phyloP scores from a whole-genome alignment of 2,113 vertebrate genomes.

The Platichthys stellatus region DNA sequence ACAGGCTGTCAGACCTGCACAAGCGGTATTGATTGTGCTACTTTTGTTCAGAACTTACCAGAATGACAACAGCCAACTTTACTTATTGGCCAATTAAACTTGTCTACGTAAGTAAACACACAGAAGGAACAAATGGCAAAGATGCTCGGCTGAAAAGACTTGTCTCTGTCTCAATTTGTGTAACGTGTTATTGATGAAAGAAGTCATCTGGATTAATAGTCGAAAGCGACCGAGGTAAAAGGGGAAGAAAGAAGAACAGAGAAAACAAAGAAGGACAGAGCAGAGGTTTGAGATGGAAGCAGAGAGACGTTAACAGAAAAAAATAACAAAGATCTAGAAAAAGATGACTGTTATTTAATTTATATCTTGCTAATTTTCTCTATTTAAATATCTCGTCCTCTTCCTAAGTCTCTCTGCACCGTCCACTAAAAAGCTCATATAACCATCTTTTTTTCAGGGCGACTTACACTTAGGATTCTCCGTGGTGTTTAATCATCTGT shows the following conservation, averaged over 20 bases:
- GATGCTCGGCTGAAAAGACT: conserved; percentile 37
- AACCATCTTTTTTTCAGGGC: not conserved
- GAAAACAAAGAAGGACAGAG: conserved; percentile 17
- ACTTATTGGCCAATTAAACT: conserved; percentile 51
- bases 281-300: conserved; percentile 12
- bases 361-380: conserved; percentile 26
- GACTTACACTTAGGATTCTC: conserved; percentile 20
- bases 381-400: conserved; percentile 14
- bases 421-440: conserved; percentile 19
- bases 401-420: not conserved
- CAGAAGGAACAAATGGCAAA: conserved; percentile 25
- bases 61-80: conserved; percentile 47
- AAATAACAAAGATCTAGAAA: conserved; percentile 5
- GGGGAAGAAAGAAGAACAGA: conserved; percentile 6
- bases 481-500: conserved; percentile 42
- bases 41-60: conserved; percentile 55
- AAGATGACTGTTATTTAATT: conserved; percentile 33
- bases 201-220: conserved; percentile 65
- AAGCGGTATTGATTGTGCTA: conserved; percentile 57
- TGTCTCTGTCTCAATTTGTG: conserved; percentile 41
- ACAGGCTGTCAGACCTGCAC: conserved; percentile 47
- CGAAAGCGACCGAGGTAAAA: conserved; percentile 1
- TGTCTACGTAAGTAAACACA: conserved; percentile 34
- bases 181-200: conserved; percentile 60
- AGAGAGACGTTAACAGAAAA: conserved; percentile 23